Percentiles rank a stretch among this genome's conserved stretches.
phyloP scores from a whole-genome alignment of 2,113 vertebrate species.

The Pseudonaja textilis region DNA sequence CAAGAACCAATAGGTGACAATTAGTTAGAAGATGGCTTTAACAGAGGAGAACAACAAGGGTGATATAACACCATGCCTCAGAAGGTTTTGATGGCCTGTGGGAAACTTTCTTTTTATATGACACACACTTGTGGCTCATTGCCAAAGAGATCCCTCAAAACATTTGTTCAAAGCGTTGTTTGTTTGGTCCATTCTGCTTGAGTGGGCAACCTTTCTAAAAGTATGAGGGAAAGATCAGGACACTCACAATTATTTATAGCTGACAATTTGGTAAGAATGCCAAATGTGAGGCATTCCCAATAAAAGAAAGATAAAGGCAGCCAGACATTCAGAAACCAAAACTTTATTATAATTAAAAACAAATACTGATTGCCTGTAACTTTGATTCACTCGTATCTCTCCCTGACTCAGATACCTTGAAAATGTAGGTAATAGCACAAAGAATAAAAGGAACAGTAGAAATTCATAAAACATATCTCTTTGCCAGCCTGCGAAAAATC shows the following conservation, averaged over 20 bases:
- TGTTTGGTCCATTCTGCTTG: constrained; percentile 57
- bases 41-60: neutral
- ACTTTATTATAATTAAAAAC: constrained; percentile 48
- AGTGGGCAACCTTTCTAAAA: constrained; percentile 49
- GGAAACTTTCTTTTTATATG: constrained; percentile 35
- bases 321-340: constrained; percentile 39
- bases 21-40: neutral
- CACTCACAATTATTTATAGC: constrained; percentile 56
- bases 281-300: constrained; percentile 38
- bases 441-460: constrained; percentile 19
- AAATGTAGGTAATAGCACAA: constrained; percentile 38
- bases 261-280: constrained; percentile 51
- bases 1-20: neutral
- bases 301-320: constrained; percentile 45
- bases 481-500: constrained; percentile 56
- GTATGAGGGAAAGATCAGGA: constrained; percentile 54
- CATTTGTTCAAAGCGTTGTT: constrained; percentile 44
- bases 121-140: constrained; percentile 4
- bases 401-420: neutral
- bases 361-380: constrained; percentile 35
- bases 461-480: constrained; percentile 36
- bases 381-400: constrained; percentile 31
- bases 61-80: constrained; percentile 14
- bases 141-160: constrained; percentile 49
- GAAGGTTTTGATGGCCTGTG: constrained; percentile 36